Conservation (phyloP, 53 echinoderm and acorn worm species). For the Stichopus horrens region DNA sequence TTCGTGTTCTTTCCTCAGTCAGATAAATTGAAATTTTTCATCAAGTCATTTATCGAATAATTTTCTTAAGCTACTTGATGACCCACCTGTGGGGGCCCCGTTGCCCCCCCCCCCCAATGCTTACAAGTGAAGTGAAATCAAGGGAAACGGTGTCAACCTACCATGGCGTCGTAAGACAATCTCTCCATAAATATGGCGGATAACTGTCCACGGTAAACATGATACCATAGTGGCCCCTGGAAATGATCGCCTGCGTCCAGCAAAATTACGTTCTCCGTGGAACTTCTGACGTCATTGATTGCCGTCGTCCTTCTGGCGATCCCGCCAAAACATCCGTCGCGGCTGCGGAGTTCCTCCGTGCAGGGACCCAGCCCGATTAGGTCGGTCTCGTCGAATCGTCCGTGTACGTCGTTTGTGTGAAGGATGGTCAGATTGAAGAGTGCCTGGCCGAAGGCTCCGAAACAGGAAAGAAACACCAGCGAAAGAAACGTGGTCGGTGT, state of each 20-base stretch:
- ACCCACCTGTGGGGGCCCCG: no score
- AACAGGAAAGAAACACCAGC: neutral
- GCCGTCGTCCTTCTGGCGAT: conserved; percentile 66
- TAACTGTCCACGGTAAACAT: conserved; percentile 68
- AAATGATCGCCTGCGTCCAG: conserved; percentile 78
- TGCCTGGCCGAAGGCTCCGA: neutral
- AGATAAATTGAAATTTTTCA: neutral
- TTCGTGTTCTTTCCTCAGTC: no score
- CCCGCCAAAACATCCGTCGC: conserved; percentile 70
- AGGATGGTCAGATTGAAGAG: conserved; percentile 56
- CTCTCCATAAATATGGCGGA: conserved; percentile 77
- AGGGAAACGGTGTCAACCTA: conserved; percentile 13
- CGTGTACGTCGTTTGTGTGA: conserved; percentile 78
- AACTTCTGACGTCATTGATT: conserved; percentile 51
- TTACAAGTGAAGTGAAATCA: neutral
- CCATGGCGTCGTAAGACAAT: conserved; percentile 80
- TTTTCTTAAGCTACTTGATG: no score
- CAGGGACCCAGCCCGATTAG: conserved; percentile 50
- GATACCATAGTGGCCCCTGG: conserved; percentile 81
- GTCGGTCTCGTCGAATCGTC: conserved; percentile 71
- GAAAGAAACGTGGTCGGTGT: neutral
- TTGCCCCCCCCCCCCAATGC: no score
- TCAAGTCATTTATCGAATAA: neutral
- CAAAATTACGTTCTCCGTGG: conserved; percentile 54
- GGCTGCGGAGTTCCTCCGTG: conserved; percentile 52